These are phyloP conservation scores for Peromyscus melanophrys DNA, from an alignment of 2,797 vertebrate species.

Conservation along the genomic window DNA sequence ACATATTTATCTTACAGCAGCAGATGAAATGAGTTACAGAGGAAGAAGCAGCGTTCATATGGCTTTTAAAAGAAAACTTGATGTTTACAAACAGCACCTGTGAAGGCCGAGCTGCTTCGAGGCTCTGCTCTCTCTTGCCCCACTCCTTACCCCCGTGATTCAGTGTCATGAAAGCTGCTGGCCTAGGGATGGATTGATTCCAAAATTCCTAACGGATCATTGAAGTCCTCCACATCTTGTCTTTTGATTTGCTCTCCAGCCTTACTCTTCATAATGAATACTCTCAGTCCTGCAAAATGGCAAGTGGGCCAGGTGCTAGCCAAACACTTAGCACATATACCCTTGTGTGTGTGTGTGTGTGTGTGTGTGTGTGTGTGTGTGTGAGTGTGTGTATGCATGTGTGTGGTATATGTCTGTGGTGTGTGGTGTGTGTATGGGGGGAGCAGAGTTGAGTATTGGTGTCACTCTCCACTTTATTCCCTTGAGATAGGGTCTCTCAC, in stretches of 20 bases:
- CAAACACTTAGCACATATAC: neutral
- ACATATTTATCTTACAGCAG: neutral
- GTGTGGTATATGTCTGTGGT: neutral
- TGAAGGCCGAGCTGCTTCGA: neutral
- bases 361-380: neutral
- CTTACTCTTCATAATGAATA: neutral
- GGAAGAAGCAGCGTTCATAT: neutral
- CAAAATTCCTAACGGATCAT: accelerated
- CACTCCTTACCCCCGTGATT: neutral
- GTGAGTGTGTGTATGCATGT: neutral
- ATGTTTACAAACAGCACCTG: neutral
- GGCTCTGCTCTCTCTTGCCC: neutral
- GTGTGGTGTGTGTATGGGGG: neutral
- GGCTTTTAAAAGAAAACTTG: neutral
- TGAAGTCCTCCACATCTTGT: neutral
- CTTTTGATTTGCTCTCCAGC: neutral
- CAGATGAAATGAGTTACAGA: neutral
- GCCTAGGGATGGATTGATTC: neutral
- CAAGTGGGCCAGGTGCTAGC: neutral
- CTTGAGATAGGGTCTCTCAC: neutral
- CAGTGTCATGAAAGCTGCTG: neutral
- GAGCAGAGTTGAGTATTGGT: neutral
- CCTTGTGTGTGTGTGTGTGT: neutral
- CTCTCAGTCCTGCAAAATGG: neutral
- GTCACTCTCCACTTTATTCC: neutral